These are phyloP conservation scores for Triplophysa bombifrons DNA, from an alignment of 2,797 vertebrate species.

Conservation along the genomic window DNA sequence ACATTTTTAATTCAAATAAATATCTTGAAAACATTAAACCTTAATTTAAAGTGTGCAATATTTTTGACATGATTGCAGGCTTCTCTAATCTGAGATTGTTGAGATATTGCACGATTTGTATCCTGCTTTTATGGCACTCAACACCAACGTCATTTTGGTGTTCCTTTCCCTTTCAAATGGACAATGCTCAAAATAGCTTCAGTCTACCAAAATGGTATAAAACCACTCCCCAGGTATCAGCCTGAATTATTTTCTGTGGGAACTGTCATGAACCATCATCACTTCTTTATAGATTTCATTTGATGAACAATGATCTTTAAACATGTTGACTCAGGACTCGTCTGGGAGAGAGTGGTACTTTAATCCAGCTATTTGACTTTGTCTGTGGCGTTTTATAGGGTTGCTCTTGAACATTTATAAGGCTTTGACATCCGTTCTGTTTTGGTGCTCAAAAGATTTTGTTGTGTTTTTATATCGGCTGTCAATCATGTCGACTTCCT, in stretches of 20 bases:
- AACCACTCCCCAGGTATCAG: conserved; percentile 46
- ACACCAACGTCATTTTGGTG: neutral
- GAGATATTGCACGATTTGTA: neutral
- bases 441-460: conserved; percentile 9
- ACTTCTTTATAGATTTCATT: conserved; percentile 13
- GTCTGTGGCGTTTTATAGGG: neutral
- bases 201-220: conserved; percentile 31
- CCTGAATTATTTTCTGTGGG: conserved; percentile 42
- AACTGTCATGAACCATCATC: conserved; percentile 35
- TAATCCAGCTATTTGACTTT: conserved; percentile 23
- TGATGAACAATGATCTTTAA: conserved; percentile 16
- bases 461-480: neutral
- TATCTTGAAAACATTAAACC: too few species aligned
- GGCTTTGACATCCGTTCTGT: conserved; percentile 7
- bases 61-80: too few species aligned
- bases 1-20: too few species aligned
- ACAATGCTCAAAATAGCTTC: conserved; percentile 13
- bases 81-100: too few species aligned
- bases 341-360: conserved; percentile 13
- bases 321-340: conserved; percentile 33
- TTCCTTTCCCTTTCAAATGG: neutral
- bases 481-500: neutral
- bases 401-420: conserved; percentile 12
- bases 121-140: conserved; percentile 6
- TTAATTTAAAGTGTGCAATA: too few species aligned